These are phyloP conservation scores for Aphodius granarius DNA, from an alignment of 2,888 invertebrate genomes.

Conservation along the genomic window DNA sequence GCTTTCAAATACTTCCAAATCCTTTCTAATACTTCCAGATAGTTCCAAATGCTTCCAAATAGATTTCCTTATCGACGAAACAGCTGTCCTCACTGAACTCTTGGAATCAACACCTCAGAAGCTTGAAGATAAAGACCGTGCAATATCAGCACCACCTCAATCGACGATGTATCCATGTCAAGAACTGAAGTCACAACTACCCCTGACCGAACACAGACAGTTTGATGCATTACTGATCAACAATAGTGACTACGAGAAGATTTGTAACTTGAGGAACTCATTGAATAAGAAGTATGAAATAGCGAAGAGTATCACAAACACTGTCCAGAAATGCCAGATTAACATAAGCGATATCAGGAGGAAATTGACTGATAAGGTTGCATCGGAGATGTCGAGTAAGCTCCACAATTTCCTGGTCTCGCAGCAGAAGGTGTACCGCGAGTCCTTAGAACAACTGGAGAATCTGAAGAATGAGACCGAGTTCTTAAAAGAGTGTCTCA, in stretches of 20 bases:
- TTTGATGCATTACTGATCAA: constrained; percentile 2
- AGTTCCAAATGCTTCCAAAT: not conserved
- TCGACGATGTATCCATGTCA: not conserved
- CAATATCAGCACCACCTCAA: not conserved
- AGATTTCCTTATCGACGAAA: not conserved
- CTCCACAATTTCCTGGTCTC: constrained; percentile 37
- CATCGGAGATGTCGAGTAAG: constrained; percentile 26
- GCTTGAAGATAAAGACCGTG: not conserved
- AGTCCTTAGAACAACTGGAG: constrained; percentile 40
- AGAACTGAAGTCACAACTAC: not conserved
- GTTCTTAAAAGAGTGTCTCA: constrained; percentile 42
- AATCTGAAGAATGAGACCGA: constrained; percentile 43
- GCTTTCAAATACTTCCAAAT: too few relatives aligned
- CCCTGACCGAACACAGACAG: not conserved
- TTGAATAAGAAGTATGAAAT: constrained; percentile 39
- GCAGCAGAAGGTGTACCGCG: constrained; percentile 45
- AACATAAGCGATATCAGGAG: constrained; percentile 42
- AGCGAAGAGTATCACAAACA: constrained; percentile 40
- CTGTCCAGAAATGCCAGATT: constrained; percentile 43
- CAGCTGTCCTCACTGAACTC: not conserved
- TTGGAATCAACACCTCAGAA: not conserved
- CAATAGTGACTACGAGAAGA: not conserved
- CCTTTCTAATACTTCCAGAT: too few relatives aligned
- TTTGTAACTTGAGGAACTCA: constrained; percentile 5
- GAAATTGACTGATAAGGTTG: constrained; percentile 32